phyloP scores from a whole-genome alignment of 2,797 vertebrate species.

The Netta rufina region DNA sequence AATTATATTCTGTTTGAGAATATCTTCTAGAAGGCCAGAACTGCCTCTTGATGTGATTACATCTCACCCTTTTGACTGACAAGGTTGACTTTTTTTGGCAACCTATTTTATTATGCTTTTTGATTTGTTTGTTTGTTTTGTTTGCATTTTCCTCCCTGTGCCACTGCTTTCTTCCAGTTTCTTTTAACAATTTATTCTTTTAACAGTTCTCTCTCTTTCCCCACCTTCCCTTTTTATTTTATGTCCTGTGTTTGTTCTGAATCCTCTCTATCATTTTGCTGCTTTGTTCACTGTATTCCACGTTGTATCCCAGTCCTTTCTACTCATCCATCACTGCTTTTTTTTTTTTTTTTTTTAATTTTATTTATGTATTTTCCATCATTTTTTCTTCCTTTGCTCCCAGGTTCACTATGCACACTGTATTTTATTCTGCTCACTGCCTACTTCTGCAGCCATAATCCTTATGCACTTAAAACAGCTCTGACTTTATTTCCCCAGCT shows the following conservation, averaged over 20 bases:
- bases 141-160: not conserved
- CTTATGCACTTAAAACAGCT: not conserved
- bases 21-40: constrained; percentile 12
- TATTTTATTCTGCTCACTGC: not conserved
- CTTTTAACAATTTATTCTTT: not conserved
- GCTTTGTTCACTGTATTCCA: not conserved
- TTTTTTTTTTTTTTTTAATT: not conserved
- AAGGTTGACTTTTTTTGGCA: not conserved
- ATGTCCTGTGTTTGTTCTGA: not conserved
- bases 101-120: not conserved
- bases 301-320: not conserved
- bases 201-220: not conserved
- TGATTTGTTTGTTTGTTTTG: not conserved
- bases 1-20: not conserved
- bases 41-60: not conserved
- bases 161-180: not conserved
- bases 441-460: not conserved
- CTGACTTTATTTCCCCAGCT: rapidly evolving
- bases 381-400: not conserved
- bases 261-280: not conserved
- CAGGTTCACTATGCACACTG: not conserved
- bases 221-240: not conserved
- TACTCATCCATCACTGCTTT: not conserved
- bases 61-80: constrained; percentile 4
- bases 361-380: not conserved